Base-by-base conservation (phyloP, 2,888 invertebrate species). In the Conomelus anceps region DNA sequence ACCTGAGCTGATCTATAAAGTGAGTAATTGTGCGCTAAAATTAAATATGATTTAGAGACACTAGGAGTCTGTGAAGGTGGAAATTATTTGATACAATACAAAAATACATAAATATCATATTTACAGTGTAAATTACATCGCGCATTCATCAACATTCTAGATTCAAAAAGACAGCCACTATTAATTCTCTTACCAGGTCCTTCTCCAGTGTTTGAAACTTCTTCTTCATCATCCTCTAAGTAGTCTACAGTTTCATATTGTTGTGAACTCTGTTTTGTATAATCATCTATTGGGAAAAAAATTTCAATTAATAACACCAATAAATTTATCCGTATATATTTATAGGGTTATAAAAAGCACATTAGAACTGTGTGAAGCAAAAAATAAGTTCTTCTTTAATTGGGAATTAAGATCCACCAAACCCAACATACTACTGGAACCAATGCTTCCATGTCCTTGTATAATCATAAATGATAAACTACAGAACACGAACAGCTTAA, bases 201-300 rank as follows among this genome's bases (percentile, higher is more conserved):
- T 90, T 91, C 91, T 26, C 90, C 90, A 29, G 90, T 89, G 88
- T 91, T 90, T 23, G 91, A 90, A 26, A 89, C 89, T 86, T 91
- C 91, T 89, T 91, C 91, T 85, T 91, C 91, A 85, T 92, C 92
- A 89, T 91, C 92, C 63, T 63, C 63, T 89, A 91, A 90, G 34
- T 91, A 91, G 88, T 91, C 92, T 23, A 90, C 91, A 29, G 91
- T 89, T 87, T 92, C 91, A 89, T 91, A 91, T 87, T 92, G 91
- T 29, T 89, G 90, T 26, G 89, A 89, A 87, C 89, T 90, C 88
- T 91, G 90, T 89, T 91, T 91, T 88, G 90, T 91, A 90, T 90
- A 91, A 87, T 91, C 92, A 88, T 91, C 91, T 91, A 89, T 11
- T 88, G 90, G 26, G 41, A 89, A 85, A 11, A 85, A 87, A 9